Base-by-base conservation (phyloP, 2,113 vertebrate genomes). In the Perccottus glenii region DNA sequence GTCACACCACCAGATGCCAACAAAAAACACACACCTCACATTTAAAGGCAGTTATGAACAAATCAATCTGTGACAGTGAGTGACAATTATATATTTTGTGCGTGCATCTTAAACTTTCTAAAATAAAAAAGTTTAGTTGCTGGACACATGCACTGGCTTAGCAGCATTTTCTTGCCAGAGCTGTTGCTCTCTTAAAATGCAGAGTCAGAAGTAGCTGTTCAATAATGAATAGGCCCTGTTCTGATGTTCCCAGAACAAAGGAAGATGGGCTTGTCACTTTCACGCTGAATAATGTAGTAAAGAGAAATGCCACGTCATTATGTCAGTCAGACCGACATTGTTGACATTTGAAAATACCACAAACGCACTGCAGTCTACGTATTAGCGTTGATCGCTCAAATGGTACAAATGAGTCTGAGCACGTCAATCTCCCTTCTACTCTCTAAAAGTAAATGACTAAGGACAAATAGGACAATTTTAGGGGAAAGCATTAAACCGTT, bases 281-380 rank as follows among this genome's bases (percentile, higher is more conserved):
- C 46, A 55, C 47, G 49, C 64, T 62, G 47, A 79, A 62, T 64
- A 70, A 75, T 73, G 44, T 19, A 53, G 11, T 46, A 15, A 5
- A 78, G 67, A 14, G 43, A 77, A 79, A 87, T 72, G 72, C 57
- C 72, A 64, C 10, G 33, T 69, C 47, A 70, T 60, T 55, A 16
- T 66, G 70, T 52, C 76, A 77, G 58, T 81, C 79, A 60, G 7
- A n/a, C 2, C 9, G 2, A 27, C 56, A 15, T 47, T 65, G 15
- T 1, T 68, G 63, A 64, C 68, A 82, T 82, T 75, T 70, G 43
- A 50, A 81, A 83, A 73, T 75, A 67, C 27, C 49, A 55, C 42
- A 67, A 52, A 67, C 53, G 42, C 68, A 32, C 45, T 11, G 4
- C 55, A 36, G 15, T 60, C 38, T 1, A 2, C 11, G 58, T 72